Percentiles rank a stretch among this genome's conserved stretches.
phyloP scores from a whole-genome alignment of 2,113 vertebrate genomes.

The Megaleporinus macrocephalus region DNA sequence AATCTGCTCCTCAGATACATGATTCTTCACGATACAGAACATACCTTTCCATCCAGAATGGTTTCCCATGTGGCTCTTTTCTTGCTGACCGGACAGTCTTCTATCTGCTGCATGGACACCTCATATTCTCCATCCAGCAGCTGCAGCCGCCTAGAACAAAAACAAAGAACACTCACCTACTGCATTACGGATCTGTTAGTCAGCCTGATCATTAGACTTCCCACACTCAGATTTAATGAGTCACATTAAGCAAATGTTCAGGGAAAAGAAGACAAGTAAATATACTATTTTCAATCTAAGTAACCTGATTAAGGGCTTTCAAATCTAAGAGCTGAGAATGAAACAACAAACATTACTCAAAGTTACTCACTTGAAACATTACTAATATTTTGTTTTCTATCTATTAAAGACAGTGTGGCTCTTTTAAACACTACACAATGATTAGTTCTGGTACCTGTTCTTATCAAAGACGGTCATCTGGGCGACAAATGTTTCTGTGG shows the following conservation, averaged over 20 bases:
- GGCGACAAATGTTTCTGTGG: conserved; percentile 88
- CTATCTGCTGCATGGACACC: conserved; percentile 98
- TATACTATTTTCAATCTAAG: too few relatives aligned
- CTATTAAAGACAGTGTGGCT: not conserved
- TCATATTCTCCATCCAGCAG: conserved; percentile 98
- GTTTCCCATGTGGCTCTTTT: conserved; percentile 99
- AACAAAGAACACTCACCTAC: not conserved
- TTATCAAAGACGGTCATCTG: conserved; percentile 99
- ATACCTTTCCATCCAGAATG: conserved; percentile 96
- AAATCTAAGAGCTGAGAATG: not conserved
- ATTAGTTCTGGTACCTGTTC: conserved; percentile 83
- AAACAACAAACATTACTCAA: too few relatives aligned
- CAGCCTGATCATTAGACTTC: too few relatives aligned
- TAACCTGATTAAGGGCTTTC: too few relatives aligned
- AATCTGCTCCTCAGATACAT: too few relatives aligned
- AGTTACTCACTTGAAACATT: too few relatives aligned
- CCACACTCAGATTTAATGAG: too few relatives aligned
- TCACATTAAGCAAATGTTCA: too few relatives aligned
- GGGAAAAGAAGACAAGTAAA: too few relatives aligned
- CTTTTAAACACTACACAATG: too few relatives aligned
- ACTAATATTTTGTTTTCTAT: not conserved
- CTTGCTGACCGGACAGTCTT: conserved; percentile 96
- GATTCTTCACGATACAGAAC: not conserved
- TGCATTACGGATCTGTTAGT: too few relatives aligned
- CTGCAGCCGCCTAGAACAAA: conserved; percentile 86